Base-by-base conservation (phyloP, 2,888 invertebrate genomes). In the Metalampra italica region DNA sequence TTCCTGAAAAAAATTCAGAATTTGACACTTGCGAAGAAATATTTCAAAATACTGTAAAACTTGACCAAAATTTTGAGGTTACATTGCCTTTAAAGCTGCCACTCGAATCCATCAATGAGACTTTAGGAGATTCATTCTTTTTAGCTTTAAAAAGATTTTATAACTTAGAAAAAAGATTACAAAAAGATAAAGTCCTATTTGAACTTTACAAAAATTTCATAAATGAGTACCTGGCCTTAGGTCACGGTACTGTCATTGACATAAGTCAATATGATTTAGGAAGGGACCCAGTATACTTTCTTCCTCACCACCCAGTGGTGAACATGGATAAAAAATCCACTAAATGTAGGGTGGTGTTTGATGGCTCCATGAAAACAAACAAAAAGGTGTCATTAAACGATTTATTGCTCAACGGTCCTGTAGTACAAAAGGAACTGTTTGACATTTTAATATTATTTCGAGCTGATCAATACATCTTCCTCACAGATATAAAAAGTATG, bases 231-330 rank as follows among this genome's bases (percentile, higher is more conserved):
- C 29, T 52, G 9, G 9, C 37, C 9, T 15, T 47, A 14, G 51
- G 47, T 39, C 55, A 55, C 47, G 52, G 40, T 11, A 46, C 14
- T 7, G 15, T 22, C 4, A 42, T 51, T 34, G 50, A 56, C 34
- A 45, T 56, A 12, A 49, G 40, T 32, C 34, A 45, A 12, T 54
- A 51, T 45, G 45, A 54, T 42, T n/a, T 47, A 7, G 11, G 30
- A 4, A 49, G 9, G 13, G 47, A 53, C 29, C 54, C 57, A 37
- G 51, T 51, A 9, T 57, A 55, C 40, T 57, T 57, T 43, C 40
- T 57, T 9, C 52, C 57, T 3, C 57, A 57, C 32, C 55, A 55
- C 38, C 41, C 54, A 30, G 51, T 57, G 2, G 7, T 38, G 1
- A n/a, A 22, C 7, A 9, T 37, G 9, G 45, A 38, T 12, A 38